Base-by-base conservation (phyloP, 1,140 invertebrate species). In the Ceratosolen solmsi region DNA sequence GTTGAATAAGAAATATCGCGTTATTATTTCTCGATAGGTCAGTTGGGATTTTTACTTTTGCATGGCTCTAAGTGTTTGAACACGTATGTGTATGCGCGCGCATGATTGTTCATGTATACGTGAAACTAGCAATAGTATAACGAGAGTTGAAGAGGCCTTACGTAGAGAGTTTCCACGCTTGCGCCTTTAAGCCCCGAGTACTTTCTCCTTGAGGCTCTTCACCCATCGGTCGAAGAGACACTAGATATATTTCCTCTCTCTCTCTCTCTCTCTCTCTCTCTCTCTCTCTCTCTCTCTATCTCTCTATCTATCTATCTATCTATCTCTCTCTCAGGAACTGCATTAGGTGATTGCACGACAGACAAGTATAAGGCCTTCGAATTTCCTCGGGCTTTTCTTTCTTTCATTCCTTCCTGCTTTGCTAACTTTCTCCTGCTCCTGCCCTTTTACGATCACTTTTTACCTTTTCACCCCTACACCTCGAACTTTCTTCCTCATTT, bases 331-430 rank as follows among this genome's bases (percentile, higher is more conserved):
- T 17, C 33, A 25, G 25, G 33, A 73, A 72, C 79, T 85, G 84
- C 87, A 88, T 88, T 87, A 88, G 83, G 77, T 87, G 87, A 88
- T 87, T 88, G 86, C 83, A 82, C 73, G 83, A 33, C 76, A 68
- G 79, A 63, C 72, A 46, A 82, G 49, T 68, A 81, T 68, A 86
- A 83, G 84, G 81, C 84, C 82, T 71, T 58, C 79, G 65, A 65
- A 75, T 82, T 83, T 60, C 20, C 65, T 56, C 30, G 11, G 27
- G 60, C 63, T 72, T 80, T 80, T 79, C 82, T 65, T 38, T 79
- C 80, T 72, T 60, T 73, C 71, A 11, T 36, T 36, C 11, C 38
- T 20, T 38, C 41, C 13, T 13, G 41, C 41, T 13, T 13, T 46
- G 5, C 71, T 74, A 51, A 11, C 79, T 83, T n/a, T 75, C 49